Percentiles rank a stretch among this genome's conserved stretches.
Evolutionary conservation across 2,888 invertebrate species (phyloP).

Genomic region (Lymantria monacha): DNA sequence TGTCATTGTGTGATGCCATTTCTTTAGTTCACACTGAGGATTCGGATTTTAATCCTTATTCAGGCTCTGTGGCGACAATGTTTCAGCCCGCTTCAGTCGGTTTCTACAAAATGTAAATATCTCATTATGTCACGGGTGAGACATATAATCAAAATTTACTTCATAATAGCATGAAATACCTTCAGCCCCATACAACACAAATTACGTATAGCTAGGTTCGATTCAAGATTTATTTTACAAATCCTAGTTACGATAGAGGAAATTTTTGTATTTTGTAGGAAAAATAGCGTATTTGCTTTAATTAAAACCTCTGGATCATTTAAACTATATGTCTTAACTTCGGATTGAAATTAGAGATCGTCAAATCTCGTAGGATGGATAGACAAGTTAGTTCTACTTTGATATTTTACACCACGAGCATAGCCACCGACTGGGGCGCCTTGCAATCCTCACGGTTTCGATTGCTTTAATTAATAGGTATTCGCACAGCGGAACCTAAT

Average conservation of each 20-base stretch:
- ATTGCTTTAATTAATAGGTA: no score
- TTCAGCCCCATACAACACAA: background rate
- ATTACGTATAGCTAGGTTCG: background rate
- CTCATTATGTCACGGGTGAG: constrained; percentile 65
- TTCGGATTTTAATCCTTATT: constrained; percentile 33
- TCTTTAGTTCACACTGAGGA: constrained; percentile 41
- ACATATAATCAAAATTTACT: constrained; percentile 27
- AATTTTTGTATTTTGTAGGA: no score
- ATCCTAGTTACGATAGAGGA: background rate
- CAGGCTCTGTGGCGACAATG: constrained; percentile 37
- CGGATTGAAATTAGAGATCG: no score
- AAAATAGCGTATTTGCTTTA: no score
- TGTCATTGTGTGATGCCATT: constrained; percentile 42
- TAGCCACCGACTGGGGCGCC: no score
- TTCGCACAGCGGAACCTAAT: no score
- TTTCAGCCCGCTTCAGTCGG: constrained; percentile 69
- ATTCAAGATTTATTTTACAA: constrained; percentile 4
- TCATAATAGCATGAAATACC: background rate
- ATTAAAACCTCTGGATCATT: no score
- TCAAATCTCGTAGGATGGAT: no score
- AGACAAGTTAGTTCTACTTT: no score
- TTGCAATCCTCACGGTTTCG: no score
- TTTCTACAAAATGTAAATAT: constrained; percentile 74
- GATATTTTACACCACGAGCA: no score
- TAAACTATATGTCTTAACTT: no score